Conservation (phyloP, 2,888 invertebrate species). For the Heliothis peltigera region DNA sequence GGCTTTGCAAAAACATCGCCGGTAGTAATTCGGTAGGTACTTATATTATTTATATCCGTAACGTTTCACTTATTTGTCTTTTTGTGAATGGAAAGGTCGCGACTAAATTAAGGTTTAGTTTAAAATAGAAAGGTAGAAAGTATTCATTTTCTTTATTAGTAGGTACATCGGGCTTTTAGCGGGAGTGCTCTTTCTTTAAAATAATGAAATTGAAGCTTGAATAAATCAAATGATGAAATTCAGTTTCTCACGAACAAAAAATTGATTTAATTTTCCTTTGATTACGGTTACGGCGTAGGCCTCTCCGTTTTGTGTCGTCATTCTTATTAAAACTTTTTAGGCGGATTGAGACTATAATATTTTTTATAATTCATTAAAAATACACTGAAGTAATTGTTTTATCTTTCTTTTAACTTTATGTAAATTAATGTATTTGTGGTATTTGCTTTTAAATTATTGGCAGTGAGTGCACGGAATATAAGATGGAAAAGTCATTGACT, state of each 20-base stretch:
- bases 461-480: not conserved
- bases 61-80: slow-evolving; percentile 40
- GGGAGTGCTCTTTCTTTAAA: slow-evolving; percentile 63
- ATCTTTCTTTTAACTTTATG: not conserved
- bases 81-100: slow-evolving; percentile 49
- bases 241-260: slow-evolving; percentile 59
- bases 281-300: slow-evolving; percentile 25
- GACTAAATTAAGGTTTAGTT: slow-evolving; percentile 57
- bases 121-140: slow-evolving; percentile 54
- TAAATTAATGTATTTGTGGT: not conserved
- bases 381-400: not conserved
- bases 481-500: not conserved
- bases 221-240: slow-evolving; percentile 69
- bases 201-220: slow-evolving; percentile 68
- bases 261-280: slow-evolving; percentile 61
- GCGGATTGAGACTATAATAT: not conserved
- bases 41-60: slow-evolving; percentile 21
- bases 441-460: not conserved
- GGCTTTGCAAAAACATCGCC: slow-evolving; percentile 33
- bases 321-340: slow-evolving; percentile 5
- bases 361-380: not conserved
- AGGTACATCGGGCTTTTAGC: slow-evolving; percentile 43
- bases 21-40: slow-evolving; percentile 34
- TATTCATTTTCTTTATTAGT: slow-evolving; percentile 32
- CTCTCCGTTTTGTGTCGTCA: slow-evolving; percentile 5